Percentiles rank a stretch among this genome's conserved stretches.
Evolutionary conservation across 2,797 vertebrate genomes (phyloP).

Genomic region (Macropodus opercularis): DNA sequence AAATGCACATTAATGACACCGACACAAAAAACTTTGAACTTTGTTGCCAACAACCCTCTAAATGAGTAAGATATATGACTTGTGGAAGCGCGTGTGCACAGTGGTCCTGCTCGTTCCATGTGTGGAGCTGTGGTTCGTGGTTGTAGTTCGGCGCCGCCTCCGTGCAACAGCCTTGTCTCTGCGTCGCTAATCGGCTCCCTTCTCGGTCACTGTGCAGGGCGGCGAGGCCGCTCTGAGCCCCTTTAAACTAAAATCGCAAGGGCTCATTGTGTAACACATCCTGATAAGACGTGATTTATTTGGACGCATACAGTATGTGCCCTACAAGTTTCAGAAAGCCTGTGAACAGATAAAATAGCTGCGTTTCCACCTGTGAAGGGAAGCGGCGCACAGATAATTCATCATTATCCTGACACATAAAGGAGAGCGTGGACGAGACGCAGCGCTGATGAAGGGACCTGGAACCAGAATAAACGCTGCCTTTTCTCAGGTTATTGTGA

Average conservation of each 20-base stretch:
- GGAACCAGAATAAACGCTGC: neutral
- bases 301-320: conserved; percentile 54
- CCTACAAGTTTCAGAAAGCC: conserved; percentile 73
- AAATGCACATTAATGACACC: conserved; percentile 61
- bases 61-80: conserved; percentile 26
- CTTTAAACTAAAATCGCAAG: conserved; percentile 43
- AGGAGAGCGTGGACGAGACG: conserved; percentile 7
- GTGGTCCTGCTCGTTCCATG: too few relatives aligned
- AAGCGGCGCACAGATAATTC: conserved; percentile 62
- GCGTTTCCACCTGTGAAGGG: conserved; percentile 66
- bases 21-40: conserved; percentile 53
- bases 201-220: conserved; percentile 26
- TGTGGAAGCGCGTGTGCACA: conserved; percentile 8
- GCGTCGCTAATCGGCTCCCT: conserved; percentile 29
- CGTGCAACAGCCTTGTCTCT: too few relatives aligned
- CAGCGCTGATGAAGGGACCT: conserved; percentile 28
- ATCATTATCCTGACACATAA: conserved; percentile 68
- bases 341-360: conserved; percentile 68
- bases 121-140: too few relatives aligned
- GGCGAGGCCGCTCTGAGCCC: conserved; percentile 43
- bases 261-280: conserved; percentile 54
- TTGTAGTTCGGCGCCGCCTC: too few relatives aligned
- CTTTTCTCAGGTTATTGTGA: neutral
- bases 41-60: conserved; percentile 20
- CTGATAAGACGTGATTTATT: conserved; percentile 81